Conservation (phyloP, 1,140 invertebrate genomes). For the Caenorhabditis briggsae region DNA sequence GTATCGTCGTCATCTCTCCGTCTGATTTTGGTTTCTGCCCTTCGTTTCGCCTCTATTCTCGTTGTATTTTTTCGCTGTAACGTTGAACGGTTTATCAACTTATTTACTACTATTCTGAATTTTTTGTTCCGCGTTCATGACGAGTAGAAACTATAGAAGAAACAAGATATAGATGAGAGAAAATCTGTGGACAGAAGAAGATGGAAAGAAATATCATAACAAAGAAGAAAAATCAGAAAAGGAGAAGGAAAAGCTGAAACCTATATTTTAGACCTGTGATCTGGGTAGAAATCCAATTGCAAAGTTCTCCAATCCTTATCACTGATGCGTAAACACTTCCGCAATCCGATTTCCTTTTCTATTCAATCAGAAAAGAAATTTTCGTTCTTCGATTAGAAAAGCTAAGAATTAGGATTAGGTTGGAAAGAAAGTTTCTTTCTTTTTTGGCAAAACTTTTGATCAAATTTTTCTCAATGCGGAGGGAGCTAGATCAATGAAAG, state of each 20-base stretch:
- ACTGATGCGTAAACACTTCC: too few relatives aligned
- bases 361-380: too few relatives aligned
- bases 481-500: too few relatives aligned
- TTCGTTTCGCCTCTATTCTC: neutral
- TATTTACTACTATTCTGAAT: neutral
- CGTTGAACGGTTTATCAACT: neutral
- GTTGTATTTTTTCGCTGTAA: constrained; percentile 4
- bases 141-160: neutral
- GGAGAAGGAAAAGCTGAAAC: neutral
- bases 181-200: neutral
- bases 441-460: too few relatives aligned
- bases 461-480: too few relatives aligned
- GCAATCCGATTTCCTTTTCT: too few relatives aligned
- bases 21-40: neutral
- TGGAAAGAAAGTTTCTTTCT: too few relatives aligned
- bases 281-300: neutral
- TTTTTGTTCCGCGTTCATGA: constrained; percentile 4
- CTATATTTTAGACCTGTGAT: neutral
- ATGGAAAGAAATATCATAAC: neutral
- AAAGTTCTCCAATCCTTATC: neutral
- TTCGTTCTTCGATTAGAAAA: too few relatives aligned
- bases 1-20: constrained; percentile 1
- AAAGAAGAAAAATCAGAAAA: neutral
- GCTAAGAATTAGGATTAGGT: too few relatives aligned
- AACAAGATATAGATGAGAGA: neutral